These are phyloP conservation scores for Glandiceps talaboti DNA, from an alignment of 53 echinoderm and acorn worm genomes.

Conservation along the genomic window DNA sequence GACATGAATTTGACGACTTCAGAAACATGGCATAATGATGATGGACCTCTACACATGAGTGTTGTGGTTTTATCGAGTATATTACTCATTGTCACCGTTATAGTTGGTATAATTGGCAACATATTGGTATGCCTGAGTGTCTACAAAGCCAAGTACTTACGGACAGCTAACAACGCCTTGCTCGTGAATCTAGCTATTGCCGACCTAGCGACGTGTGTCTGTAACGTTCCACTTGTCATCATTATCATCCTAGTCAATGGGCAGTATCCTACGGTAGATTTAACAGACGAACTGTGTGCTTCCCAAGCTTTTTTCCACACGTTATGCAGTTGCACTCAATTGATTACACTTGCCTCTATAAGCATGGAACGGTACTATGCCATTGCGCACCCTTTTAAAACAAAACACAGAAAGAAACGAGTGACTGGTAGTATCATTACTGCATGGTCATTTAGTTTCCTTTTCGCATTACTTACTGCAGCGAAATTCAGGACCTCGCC, in stretches of 20 bases:
- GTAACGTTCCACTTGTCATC: slow-evolving; percentile 22
- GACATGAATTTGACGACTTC: neutral
- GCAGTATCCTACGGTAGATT: slow-evolving; percentile 2
- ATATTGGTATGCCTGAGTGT: slow-evolving; percentile 60
- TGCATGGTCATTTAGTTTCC: slow-evolving; percentile 36
- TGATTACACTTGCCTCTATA: slow-evolving; percentile 54
- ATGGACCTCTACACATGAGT: neutral
- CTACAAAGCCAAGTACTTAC: slow-evolving; percentile 39
- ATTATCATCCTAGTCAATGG: slow-evolving; percentile 17
- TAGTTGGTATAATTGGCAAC: slow-evolving; percentile 55
- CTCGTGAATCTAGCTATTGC: slow-evolving; percentile 70
- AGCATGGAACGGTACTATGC: slow-evolving; percentile 72
- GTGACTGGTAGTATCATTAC: slow-evolving; percentile 36
- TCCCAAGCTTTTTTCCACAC: slow-evolving; percentile 49
- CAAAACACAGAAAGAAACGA: slow-evolving; percentile 42
- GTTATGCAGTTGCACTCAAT: slow-evolving; percentile 47
- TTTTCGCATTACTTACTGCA: slow-evolving; percentile 26
- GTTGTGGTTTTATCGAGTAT: slow-evolving; percentile 20
- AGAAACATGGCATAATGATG: neutral
- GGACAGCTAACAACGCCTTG: slow-evolving; percentile 72
- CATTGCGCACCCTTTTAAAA: slow-evolving; percentile 68
- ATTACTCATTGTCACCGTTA: slow-evolving; percentile 33
- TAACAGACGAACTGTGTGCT: slow-evolving; percentile 31
- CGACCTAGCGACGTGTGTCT: slow-evolving; percentile 42
- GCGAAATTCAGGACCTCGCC: slow-evolving; percentile 26